Percentiles rank a stretch among this genome's conserved stretches.
These are phyloP conservation scores for Heliothis virescens DNA, from an alignment of 1,140 invertebrate genomes.

Conservation along the genomic window DNA sequence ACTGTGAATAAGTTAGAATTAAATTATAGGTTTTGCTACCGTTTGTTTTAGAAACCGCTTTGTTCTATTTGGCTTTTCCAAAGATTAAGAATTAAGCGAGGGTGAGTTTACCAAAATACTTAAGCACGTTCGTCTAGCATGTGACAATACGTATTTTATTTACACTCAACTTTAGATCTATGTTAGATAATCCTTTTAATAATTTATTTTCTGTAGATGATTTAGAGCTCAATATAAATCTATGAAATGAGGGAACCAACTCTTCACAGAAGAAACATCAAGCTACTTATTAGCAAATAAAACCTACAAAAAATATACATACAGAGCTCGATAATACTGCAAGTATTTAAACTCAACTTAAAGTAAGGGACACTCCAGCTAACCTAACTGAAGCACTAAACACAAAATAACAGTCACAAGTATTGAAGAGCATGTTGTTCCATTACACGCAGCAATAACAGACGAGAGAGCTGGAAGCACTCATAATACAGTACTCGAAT, in stretches of 20 bases:
- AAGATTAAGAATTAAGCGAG: neutral
- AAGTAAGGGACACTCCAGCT: neutral
- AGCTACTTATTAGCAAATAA: no score
- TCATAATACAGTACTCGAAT: constrained; percentile 34
- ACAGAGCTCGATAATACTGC: no score
- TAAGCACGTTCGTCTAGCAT: no score
- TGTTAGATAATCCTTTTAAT: no score
- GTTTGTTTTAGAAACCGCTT: neutral
- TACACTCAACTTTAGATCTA: no score
- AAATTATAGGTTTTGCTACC: constrained; percentile 10
- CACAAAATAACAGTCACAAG: constrained; percentile 20
- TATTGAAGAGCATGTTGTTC: constrained; percentile 26
- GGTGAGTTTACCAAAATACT: neutral
- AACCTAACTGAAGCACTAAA: constrained; percentile 4
- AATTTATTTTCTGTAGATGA: no score
- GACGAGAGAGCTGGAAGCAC: constrained; percentile 24
- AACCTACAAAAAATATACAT: no score
- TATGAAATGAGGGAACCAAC: no score
- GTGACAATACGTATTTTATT: no score
- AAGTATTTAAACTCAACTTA: neutral
- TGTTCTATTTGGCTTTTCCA: neutral
- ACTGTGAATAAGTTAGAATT: neutral
- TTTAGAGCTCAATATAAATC: no score
- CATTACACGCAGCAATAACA: constrained; percentile 35
- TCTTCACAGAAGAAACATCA: no score